Evolutionary conservation across 2,797 vertebrate species (phyloP), one percentile per base, ranked within the genome.

Genomic region (Sandelia bainsii): DNA sequence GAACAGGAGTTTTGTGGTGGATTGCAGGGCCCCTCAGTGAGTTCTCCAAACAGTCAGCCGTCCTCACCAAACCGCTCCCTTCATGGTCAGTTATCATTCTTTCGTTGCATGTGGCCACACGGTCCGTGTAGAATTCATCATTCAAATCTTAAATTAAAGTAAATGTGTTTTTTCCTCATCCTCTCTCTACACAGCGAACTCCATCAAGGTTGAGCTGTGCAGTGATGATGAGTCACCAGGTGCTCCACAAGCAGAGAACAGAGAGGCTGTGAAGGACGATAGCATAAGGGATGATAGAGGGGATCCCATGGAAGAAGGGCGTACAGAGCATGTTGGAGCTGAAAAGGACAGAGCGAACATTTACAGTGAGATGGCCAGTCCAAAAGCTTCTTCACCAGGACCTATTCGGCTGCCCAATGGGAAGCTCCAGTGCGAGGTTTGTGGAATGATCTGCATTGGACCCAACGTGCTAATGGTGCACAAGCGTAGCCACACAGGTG

Each of bases 381-480:
- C 95, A 14, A 95, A 97, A 39, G 92, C 96, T 0, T 92, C 94
- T 62, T 98, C 97, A 3, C 96, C 96, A 0, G 96, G 96, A 8
- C 96, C 96, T 52, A 96, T 98, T 74, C 96, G 97, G 7, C 91
- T 99, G 52, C 96, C 97, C 83, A 98, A 97, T 0, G 97, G 97
- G 84, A 98, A 98, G 80, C 95, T 99, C 63, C 97, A 98, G 79
- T 99, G 98, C 57, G 97, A 99, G 53, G 93, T 98, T 83, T 99
- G 98, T 2, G 97, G 97, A 37, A 99, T 98, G 96, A 94, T 97
- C 85, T 99, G 97, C 91, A 97, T 98, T 5, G 97, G 98, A 62
- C 97, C 97, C 83, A 99, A 98, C 19, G 98, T 99, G 75, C 94
- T 99, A 52, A 98, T 98, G 97, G 98, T 99, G 81, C 98, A 99